Percentiles rank a stretch among this genome's conserved stretches.
These are phyloP conservation scores for Aplocera efformata DNA, from an alignment of 2,888 invertebrate species.

Conservation along the genomic window DNA sequence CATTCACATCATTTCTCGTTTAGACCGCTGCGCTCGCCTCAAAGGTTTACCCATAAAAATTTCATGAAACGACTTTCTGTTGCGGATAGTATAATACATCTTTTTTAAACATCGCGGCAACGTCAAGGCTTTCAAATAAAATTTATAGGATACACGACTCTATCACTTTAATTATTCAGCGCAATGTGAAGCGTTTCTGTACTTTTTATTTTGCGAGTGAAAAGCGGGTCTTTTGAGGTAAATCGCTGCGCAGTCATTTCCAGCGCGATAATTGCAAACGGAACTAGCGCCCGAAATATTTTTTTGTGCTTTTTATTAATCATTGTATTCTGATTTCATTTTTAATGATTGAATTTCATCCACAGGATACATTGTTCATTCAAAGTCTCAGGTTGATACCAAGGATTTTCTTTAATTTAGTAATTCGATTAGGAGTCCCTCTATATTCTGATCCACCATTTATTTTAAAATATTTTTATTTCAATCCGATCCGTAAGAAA, in stretches of 20 bases:
- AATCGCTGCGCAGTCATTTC: constrained; percentile 47
- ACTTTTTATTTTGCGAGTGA: constrained; percentile 34
- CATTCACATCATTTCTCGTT: constrained; percentile 61
- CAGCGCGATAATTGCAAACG: constrained; percentile 49
- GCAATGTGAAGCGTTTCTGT: constrained; percentile 21
- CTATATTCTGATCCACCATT: no score
- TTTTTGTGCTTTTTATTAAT: constrained; percentile 32
- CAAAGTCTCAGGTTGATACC: no score
- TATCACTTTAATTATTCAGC: constrained; percentile 30
- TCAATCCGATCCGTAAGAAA: no score
- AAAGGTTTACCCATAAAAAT: constrained; percentile 60
- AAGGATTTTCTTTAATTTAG: no score
- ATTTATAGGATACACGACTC: constrained; percentile 36
- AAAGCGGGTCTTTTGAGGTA: constrained; percentile 46
- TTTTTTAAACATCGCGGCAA: constrained; percentile 49
- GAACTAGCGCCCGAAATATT: constrained; percentile 38
- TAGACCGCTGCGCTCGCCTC: constrained; percentile 46
- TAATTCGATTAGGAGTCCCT: no score
- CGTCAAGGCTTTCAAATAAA: constrained; percentile 37
- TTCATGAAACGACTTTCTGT: constrained; percentile 53
- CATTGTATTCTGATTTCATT: no score
- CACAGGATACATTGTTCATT: no score
- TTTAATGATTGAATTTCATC: no score
- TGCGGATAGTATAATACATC: constrained; percentile 36
- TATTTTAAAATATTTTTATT: no score